These are phyloP conservation scores for Gnatocerus cornutus DNA, from an alignment of 2,888 invertebrate genomes.

Conservation along the genomic window DNA sequence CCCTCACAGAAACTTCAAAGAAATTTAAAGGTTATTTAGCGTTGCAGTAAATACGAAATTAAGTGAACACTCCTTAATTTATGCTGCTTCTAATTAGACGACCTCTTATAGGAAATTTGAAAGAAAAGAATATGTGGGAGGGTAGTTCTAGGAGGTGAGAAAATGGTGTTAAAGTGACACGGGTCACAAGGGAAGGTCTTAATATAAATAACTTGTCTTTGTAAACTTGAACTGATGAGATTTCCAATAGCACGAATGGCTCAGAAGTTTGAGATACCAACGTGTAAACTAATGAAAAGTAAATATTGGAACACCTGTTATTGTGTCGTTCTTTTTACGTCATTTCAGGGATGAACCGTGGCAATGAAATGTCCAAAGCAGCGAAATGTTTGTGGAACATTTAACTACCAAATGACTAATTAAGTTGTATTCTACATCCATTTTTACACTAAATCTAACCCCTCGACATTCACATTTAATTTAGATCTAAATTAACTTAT, in stretches of 20 bases:
- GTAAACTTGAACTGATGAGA: slow-evolving; percentile 31
- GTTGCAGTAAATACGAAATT: not conserved
- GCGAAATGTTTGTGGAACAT: not conserved
- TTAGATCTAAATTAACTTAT: slow-evolving; percentile 7
- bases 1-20: not conserved
- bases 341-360: slow-evolving; percentile 18
- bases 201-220: slow-evolving; percentile 28
- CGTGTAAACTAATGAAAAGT: slow-evolving; percentile 46
- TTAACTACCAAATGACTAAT: too few species aligned
- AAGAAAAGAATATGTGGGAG: too few species aligned
- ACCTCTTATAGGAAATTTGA: too few species aligned
- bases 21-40: slow-evolving; percentile 2
- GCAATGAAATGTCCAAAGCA: not conserved
- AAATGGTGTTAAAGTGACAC: slow-evolving; percentile 15
- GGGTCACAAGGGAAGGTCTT: not conserved
- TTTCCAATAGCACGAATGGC: slow-evolving; percentile 19
- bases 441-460: too few species aligned
- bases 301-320: slow-evolving; percentile 48
- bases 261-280: slow-evolving; percentile 33
- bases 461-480: slow-evolving; percentile 4
- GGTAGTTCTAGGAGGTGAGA: not conserved
- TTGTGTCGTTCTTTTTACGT: slow-evolving; percentile 22
- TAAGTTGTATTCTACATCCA: too few species aligned
- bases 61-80: not conserved
- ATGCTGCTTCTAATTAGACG: too few species aligned